phyloP scores from a whole-genome alignment of 2,888 invertebrate species.

The Osedax fenrisi region DNA sequence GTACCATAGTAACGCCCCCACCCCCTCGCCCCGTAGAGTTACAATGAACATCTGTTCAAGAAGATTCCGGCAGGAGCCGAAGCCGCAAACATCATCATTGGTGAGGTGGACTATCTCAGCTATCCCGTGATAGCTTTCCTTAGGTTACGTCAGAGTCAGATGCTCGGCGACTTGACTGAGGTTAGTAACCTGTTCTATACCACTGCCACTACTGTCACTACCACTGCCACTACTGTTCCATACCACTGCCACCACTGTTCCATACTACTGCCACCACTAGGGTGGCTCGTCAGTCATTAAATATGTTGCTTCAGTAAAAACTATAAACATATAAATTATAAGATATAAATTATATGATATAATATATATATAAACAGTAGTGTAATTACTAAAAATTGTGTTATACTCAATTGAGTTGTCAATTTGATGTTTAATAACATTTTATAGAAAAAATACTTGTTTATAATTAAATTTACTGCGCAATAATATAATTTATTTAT shows the following conservation, averaged over 20 bases:
- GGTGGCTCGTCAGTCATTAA: no score
- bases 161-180: constrained; percentile 89
- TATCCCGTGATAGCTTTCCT: constrained; percentile 85
- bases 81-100: constrained; percentile 90
- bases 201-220: constrained; percentile 69
- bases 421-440: no score
- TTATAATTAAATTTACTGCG: no score
- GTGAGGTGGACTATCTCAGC: constrained; percentile 86
- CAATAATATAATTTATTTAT: no score
- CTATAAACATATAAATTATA: no score
- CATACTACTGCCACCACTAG: no score
- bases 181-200: background rate
- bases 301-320: no score
- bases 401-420: no score
- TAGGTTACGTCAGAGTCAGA: constrained; percentile 70
- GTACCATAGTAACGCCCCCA: background rate
- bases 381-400: no score
- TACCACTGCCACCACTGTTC: constrained; percentile 37
- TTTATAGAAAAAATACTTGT: no score
- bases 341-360: no score
- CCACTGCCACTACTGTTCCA: constrained; percentile 55
- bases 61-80: constrained; percentile 93
- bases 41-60: constrained; percentile 50
- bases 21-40: constrained; percentile 18
- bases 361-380: no score